phyloP scores from a whole-genome alignment of 2,797 vertebrate species.

The Anguilla obscura region DNA sequence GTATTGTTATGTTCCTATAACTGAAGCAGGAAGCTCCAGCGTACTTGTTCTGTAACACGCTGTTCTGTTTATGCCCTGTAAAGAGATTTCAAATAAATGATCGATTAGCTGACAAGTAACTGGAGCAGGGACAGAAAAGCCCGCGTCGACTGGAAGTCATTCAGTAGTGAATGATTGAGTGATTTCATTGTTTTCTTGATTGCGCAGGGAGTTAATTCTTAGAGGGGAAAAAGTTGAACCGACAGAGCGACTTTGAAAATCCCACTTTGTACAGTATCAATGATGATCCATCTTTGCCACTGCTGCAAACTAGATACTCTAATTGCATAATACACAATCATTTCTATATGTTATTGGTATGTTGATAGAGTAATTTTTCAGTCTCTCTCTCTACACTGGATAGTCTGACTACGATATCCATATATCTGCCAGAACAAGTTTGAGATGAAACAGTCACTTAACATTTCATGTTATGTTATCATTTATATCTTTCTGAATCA shows the following conservation, averaged over 20 bases:
- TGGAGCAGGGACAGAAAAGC: background rate
- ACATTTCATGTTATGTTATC: too few species aligned
- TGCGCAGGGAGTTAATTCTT: background rate
- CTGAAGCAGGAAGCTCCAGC: background rate
- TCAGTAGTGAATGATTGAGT: background rate
- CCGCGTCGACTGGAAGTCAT: background rate
- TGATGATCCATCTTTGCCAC: background rate
- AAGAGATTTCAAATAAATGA: background rate
- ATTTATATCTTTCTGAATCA: too few species aligned
- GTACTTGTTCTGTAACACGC: background rate
- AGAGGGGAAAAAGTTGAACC: background rate
- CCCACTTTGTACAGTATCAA: background rate
- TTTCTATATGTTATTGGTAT: background rate
- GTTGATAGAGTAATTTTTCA: background rate
- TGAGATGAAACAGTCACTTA: too few species aligned
- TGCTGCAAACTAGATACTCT: background rate
- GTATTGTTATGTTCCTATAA: background rate
- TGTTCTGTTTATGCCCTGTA: background rate
- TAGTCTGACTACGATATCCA: background rate
- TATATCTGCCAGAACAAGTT: too few species aligned
- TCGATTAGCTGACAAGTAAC: conserved; percentile 15
- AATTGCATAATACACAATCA: background rate
- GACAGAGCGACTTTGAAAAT: background rate
- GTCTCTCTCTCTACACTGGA: background rate
- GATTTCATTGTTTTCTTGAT: conserved; percentile 18